Evolutionary conservation across 2,113 vertebrate genomes (phyloP), one percentile per base, ranked within the genome.

Genomic region (Leptocoma aspasia): DNA sequence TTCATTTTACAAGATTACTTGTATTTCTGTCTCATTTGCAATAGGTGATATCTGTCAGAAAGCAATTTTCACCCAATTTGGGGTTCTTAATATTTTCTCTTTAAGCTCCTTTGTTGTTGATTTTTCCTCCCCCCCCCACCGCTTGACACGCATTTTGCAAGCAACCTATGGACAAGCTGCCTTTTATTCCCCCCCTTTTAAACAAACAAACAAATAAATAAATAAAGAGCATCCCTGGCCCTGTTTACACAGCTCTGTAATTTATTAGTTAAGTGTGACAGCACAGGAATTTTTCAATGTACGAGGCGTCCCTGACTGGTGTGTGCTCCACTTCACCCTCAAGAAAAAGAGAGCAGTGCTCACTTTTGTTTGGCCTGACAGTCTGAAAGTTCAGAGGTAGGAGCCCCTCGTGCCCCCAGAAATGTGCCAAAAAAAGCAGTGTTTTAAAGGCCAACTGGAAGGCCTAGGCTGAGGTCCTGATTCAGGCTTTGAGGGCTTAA

Each of bases 1-100:
- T 98, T 98, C 98, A 98, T 98, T 98, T 98, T 97, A 96, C 96
- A 96, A 98, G 97, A 98, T 98, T 98, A 98, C 92, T 94, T 97
- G 96, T 95, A 97, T 97, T 97, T 97, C 96, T 97, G 96, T 97
- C 97, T 97, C 82, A 20, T 96, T 97, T 95, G 94, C 94, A 91
- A 76, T 94, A 95, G 97, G 94, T 95, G 92, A 91, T 97, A 97
- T 95, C 95, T 96, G 96, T 96, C 96, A 96, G 92, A 96, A 97
- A 95, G 95, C 96, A 97, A 96, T 97, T 97, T 96, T 90, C 86
- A 68, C 80, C 88, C 90, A 95, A 87, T 97, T 95, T 96, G 85
- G 81, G 45, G 49, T 84, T 94, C 83, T 95, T 96, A 93, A 69
- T 94, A 75, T 90, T 95, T 95, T 77, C 75, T 79, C 83, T 94